Evolutionary conservation across 64 coral and sea anemone genomes (phyloP).

Genomic region (Actinia equina): DNA sequence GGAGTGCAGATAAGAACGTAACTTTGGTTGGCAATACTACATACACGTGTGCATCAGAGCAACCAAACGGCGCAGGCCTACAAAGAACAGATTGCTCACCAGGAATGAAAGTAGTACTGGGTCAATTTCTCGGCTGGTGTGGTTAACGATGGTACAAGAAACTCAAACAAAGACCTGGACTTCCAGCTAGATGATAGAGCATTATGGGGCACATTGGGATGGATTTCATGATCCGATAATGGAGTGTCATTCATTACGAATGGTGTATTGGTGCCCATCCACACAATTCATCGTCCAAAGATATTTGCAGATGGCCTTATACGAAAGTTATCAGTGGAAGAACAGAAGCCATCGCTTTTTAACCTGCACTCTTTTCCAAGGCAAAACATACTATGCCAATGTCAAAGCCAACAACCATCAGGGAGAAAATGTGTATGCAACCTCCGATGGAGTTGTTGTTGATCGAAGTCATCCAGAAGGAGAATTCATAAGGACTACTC

Average conservation of each 20-base stretch:
- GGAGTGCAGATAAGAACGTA: constrained; percentile 65
- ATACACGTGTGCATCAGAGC: constrained; percentile 86
- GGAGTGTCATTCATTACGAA: constrained; percentile 63
- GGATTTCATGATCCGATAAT: constrained; percentile 95
- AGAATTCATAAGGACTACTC: constrained; percentile 43
- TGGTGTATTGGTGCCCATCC: constrained; percentile 80
- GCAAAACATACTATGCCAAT: constrained; percentile 73
- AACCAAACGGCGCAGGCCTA: constrained; percentile 85
- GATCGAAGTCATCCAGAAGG: constrained; percentile 63
- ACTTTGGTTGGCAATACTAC: constrained; percentile 74
- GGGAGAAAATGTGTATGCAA: constrained; percentile 64
- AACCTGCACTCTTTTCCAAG: constrained; percentile 73
- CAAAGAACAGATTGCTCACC: constrained; percentile 73
- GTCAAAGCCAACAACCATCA: constrained; percentile 64
- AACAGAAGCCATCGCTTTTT: constrained; percentile 59
- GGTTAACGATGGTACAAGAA: constrained; percentile 72
- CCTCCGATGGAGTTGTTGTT: constrained; percentile 81
- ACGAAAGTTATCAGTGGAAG: constrained; percentile 34
- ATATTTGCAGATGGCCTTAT: constrained; percentile 69
- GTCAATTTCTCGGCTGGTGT: constrained; percentile 78
- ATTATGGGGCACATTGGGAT: constrained; percentile 89
- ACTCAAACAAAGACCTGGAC: constrained; percentile 52
- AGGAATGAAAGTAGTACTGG: constrained; percentile 65
- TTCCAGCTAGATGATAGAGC: constrained; percentile 88
- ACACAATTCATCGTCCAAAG: constrained; percentile 15